Conservation (phyloP, 2,888 invertebrate genomes). For the Spodoptera littoralis region DNA sequence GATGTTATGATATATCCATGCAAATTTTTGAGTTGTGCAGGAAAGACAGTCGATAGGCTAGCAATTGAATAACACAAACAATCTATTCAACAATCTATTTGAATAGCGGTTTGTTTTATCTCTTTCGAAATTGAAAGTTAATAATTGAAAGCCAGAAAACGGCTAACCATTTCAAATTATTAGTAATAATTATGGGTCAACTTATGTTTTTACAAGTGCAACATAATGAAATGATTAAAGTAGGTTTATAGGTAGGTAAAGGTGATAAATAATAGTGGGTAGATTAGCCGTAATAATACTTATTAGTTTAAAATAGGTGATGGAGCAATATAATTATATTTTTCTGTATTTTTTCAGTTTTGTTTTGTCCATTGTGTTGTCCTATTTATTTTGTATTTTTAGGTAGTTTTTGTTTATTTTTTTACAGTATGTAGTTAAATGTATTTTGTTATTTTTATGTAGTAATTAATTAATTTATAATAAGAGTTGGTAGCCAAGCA, state of each 20-base stretch:
- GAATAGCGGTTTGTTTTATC: too few species aligned
- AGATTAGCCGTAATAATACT: background rate
- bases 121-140: background rate
- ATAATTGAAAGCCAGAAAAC: too few species aligned
- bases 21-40: too few species aligned
- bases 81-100: too few species aligned
- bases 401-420: background rate
- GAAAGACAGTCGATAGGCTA: too few species aligned
- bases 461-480: too few species aligned
- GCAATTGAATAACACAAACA: too few species aligned
- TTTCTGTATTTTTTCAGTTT: constrained; percentile 24
- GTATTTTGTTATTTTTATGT: too few species aligned
- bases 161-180: background rate
- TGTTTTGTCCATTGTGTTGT: constrained; percentile 35
- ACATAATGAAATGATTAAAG: constrained; percentile 10
- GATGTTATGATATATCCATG: too few species aligned
- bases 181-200: background rate
- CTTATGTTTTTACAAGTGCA: constrained; percentile 46
- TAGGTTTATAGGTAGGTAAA: constrained; percentile 27
- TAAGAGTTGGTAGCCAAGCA: too few species aligned
- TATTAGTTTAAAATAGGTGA: constrained; percentile 24
- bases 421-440: background rate
- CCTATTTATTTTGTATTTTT: constrained; percentile 10
- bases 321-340: constrained; percentile 23
- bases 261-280: constrained; percentile 36